A percentile compares a stretch with the other conserved stretches of the same genome.
Conservation (phyloP, 2,113 vertebrate species). For the Dasyprocta punctata region DNA sequence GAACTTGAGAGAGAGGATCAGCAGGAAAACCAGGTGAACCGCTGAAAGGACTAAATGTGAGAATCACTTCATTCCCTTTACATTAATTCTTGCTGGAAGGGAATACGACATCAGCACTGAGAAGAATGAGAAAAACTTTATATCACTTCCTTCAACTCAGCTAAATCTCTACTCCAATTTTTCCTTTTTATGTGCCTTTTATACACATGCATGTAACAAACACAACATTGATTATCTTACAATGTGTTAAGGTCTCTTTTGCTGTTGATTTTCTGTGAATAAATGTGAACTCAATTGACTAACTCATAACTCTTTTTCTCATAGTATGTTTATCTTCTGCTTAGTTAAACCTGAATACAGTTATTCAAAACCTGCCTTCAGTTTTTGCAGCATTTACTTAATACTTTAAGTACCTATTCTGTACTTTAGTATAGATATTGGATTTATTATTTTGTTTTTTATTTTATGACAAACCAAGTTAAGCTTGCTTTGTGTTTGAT, state of each 20-base stretch:
- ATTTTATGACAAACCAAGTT: neutral
- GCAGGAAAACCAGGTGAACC: neutral
- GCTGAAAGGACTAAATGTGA: conserved; percentile 10
- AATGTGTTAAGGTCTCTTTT: neutral
- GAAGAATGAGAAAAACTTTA: conserved; percentile 18
- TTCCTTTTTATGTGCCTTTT: neutral
- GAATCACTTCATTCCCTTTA: neutral
- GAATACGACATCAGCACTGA: neutral
- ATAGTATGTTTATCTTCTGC: neutral
- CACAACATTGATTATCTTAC: neutral
- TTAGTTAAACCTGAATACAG: neutral
- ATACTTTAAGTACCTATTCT: neutral
- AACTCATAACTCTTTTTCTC: neutral
- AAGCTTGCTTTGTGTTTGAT: neutral
- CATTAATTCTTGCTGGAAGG: neutral
- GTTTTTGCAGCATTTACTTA: neutral
- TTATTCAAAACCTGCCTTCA: neutral
- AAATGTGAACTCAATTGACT: neutral
- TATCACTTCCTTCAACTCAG: neutral
- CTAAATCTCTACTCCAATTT: no score
- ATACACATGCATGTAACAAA: neutral
- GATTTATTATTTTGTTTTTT: neutral
- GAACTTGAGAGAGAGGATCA: neutral
- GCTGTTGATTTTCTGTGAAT: neutral
- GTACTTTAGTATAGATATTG: neutral